These are phyloP conservation scores for Gadus chalcogrammus DNA, from an alignment of 2,113 vertebrate genomes.

Conservation along the genomic window DNA sequence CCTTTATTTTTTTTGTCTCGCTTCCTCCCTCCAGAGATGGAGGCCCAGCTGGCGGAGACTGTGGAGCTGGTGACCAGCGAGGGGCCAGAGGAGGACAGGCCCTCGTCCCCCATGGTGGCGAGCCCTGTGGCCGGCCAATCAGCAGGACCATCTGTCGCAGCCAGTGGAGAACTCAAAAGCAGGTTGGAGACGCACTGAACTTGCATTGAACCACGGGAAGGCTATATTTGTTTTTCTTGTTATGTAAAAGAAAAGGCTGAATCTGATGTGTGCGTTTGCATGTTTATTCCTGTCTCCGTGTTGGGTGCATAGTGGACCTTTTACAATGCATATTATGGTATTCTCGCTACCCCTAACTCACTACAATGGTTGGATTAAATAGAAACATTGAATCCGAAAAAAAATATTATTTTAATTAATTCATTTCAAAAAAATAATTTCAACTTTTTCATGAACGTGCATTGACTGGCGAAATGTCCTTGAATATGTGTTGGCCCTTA, in stretches of 20 bases:
- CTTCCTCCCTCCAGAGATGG: constrained; percentile 40
- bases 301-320: no score
- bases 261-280: no score
- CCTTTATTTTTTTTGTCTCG: no score
- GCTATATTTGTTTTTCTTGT: background rate
- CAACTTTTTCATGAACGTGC: constrained; percentile 17
- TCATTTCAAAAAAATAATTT: background rate
- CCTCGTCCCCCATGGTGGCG: constrained; percentile 68
- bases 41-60: constrained; percentile 64
- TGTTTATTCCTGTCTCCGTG: background rate
- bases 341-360: no score
- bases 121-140: constrained; percentile 77
- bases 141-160: constrained; percentile 74
- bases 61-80: constrained; percentile 79
- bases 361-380: background rate
- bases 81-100: constrained; percentile 65
- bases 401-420: constrained; percentile 4
- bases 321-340: no score
- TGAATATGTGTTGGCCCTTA: no score
- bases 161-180: constrained; percentile 83
- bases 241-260: background rate
- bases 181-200: constrained; percentile 70
- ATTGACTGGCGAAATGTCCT: background rate
- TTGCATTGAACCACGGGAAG: background rate
- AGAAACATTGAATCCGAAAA: background rate